Conservation (phyloP, 92 coral and sea anemone genomes). For the Anthopleura xanthogrammica region DNA sequence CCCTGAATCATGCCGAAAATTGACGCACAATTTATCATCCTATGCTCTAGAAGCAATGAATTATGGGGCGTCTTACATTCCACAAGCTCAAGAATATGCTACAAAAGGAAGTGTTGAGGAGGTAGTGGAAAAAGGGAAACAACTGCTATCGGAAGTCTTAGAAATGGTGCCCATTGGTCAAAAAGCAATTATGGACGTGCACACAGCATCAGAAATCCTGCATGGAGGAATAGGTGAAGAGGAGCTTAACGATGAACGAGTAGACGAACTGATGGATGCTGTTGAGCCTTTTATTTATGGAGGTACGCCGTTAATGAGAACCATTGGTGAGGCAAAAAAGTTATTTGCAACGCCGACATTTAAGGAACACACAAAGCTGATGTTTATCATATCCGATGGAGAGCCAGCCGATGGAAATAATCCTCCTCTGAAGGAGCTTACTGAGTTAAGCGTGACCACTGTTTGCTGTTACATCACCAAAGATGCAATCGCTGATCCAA, state of each 20-base stretch:
- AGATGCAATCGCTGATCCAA: conserved; percentile 9
- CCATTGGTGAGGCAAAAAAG: conserved; percentile 13
- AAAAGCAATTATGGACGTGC: conserved; percentile 41
- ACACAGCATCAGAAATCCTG: conserved; percentile 40
- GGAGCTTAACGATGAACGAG: conserved; percentile 37
- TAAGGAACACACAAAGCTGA: conserved; percentile 36
- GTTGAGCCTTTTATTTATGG: conserved; percentile 63
- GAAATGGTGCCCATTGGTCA: neutral
- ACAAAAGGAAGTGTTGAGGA: conserved; percentile 20
- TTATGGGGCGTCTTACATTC: too few relatives aligned
- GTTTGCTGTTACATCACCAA: conserved; percentile 54
- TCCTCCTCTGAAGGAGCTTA: neutral
- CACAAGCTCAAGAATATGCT: neutral
- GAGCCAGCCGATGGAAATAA: conserved; percentile 34
- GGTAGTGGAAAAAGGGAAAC: conserved; percentile 28
- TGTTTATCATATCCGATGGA: conserved; percentile 63
- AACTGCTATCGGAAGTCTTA: neutral
- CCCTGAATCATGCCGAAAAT: conserved; percentile 25
- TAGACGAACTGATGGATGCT: conserved; percentile 26
- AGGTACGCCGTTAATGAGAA: conserved; percentile 32
- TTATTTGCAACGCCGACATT: conserved; percentile 26
- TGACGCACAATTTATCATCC: neutral
- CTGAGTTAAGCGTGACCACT: conserved; percentile 25
- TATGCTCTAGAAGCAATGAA: neutral
- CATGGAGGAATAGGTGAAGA: conserved; percentile 46